These are phyloP conservation scores for Parazoanthus swiftii DNA, from an alignment of 92 coral and sea anemone genomes.

Conservation along the genomic window DNA sequence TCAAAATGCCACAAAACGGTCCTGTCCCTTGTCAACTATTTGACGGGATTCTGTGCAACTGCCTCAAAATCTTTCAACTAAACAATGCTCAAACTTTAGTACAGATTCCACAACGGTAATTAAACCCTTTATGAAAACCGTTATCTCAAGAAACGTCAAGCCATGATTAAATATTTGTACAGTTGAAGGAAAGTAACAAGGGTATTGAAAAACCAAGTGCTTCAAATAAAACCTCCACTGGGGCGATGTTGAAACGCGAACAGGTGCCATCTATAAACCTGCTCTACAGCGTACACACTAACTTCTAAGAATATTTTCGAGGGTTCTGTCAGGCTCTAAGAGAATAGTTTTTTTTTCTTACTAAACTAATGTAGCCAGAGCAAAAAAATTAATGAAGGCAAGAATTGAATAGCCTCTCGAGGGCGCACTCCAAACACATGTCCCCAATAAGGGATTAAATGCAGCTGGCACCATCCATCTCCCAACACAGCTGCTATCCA, in stretches of 20 bases:
- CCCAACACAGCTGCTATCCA: too few species aligned
- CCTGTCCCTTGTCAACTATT: not conserved
- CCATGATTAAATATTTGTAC: not conserved
- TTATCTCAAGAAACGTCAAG: not conserved
- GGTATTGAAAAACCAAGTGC: not conserved
- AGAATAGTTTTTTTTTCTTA: not conserved
- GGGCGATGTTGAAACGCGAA: not conserved
- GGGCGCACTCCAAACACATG: not conserved
- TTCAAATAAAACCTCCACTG: not conserved
- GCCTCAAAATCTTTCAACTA: not conserved
- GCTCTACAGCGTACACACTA: not conserved
- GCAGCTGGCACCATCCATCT: not conserved
- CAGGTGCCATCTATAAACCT: not conserved
- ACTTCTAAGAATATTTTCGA: not conserved
- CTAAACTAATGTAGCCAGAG: too few species aligned
- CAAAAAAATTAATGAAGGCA: not conserved
- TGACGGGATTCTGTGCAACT: not conserved
- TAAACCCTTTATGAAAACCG: not conserved
- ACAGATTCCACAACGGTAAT: not conserved
- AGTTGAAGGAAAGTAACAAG: not conserved
- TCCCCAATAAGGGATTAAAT: not conserved
- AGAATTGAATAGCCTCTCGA: not conserved
- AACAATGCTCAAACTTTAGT: not conserved
- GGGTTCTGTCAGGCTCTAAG: not conserved
- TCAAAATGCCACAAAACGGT: conserved; percentile 2